Evolutionary conservation across 2,888 invertebrate genomes (phyloP).

Genomic region (Callinectes sapidus): DNA sequence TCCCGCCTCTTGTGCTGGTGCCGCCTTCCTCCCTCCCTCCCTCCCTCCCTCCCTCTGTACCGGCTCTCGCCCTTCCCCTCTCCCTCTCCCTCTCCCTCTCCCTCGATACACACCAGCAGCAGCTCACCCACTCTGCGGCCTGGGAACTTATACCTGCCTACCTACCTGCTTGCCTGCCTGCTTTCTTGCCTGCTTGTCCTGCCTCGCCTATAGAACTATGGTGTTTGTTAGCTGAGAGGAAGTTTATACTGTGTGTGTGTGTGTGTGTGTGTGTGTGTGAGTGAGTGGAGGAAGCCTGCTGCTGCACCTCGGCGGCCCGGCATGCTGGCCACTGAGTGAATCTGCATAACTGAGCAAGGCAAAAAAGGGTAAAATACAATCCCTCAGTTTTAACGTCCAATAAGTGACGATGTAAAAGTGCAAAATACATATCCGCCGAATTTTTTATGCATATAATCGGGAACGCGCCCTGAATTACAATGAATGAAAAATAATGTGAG

Average conservation of each 20-base stretch:
- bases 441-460: slow-evolving; percentile 32
- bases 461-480: neutral
- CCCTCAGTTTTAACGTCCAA: slow-evolving; percentile 31
- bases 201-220: neutral
- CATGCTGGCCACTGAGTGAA: neutral
- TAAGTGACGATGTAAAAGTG: slow-evolving; percentile 35
- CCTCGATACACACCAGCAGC: neutral
- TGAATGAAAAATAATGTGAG: slow-evolving; percentile 16
- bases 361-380: slow-evolving; percentile 14
- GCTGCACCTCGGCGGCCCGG: neutral
- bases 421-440: slow-evolving; percentile 19
- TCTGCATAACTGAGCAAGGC: slow-evolving; percentile 3
- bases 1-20: slow-evolving; percentile 27
- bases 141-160: neutral
- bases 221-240: neutral
- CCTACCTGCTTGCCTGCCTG: neutral
- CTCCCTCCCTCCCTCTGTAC: neutral
- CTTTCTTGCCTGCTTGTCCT: neutral
- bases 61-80: neutral
- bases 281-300: neutral
- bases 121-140: slow-evolving; percentile 8
- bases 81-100: neutral
- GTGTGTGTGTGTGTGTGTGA: neutral
- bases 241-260: neutral
- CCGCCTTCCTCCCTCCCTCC: neutral